Evolutionary conservation across 2,888 invertebrate species (phyloP), one percentile per base, ranked within the genome.

Genomic region (Lobophora halterata): DNA sequence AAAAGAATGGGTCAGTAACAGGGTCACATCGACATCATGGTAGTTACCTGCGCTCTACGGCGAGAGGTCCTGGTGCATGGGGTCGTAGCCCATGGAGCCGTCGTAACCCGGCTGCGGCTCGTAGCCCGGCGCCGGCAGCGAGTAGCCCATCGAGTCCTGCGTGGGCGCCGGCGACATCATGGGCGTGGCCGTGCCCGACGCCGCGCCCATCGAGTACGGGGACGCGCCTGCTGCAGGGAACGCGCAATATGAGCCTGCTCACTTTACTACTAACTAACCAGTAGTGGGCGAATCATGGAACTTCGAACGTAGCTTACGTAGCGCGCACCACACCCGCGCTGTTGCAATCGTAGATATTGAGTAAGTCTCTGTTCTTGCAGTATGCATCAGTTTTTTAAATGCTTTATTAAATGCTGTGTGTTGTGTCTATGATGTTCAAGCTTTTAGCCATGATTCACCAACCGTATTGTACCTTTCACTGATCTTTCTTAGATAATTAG

Each of bases 141-240:
- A 94, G 88, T 97, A 97, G 49, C 96, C 96, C 92, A 96, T 95
- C 65, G 95, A 95, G 88, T 97, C 96, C 89, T 96, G 96, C 43
- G 95, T 93, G 46, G 95, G 95, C 66, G 96, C 96, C 57, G 97
- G 97, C 42, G 96, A 96, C 96, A 97, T 96, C 95, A 97, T 95
- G 38, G 96, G 97, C 60, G 96, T 96, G 45, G 96, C 95, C 43
- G 96, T 95, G 64, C 96, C 96, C 64, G 94, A 94, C 56, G 95
- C 95, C 55, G 93, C 93, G 61, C 94, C 94, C 94, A 95, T 93
- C 57, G 93, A 95, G 89, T 95, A 95, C 58, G 95, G 95, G 54
- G 95, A 95, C 58, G 95, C 94, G 79, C 93, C 93, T 88, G 91
- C 89, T 85, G 89, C 88, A 81, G 79, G 6, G 6, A 17, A 2